A percentile compares a stretch with the other conserved stretches of the same genome.
Conservation (phyloP, 1,140 invertebrate species). For the Eumaeus atala region DNA sequence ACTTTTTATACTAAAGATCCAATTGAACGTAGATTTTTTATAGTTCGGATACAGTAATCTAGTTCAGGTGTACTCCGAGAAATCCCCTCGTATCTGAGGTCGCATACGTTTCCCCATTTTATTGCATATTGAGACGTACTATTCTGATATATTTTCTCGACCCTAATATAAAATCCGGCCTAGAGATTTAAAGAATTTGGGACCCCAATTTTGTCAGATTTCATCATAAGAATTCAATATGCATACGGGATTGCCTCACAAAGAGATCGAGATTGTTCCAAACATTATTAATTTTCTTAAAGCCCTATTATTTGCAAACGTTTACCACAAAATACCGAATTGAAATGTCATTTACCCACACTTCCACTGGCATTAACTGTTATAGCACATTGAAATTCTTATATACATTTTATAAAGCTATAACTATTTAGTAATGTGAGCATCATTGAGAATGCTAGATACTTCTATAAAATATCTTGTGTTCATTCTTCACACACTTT, state of each 20-base stretch:
- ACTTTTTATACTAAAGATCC: conserved; percentile 36
- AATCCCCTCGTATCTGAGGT: conserved; percentile 57
- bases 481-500: no score
- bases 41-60: conserved; percentile 60
- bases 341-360: not conserved
- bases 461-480: no score
- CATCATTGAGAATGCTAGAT: no score
- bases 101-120: conserved; percentile 61
- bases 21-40: conserved; percentile 58
- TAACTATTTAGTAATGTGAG: no score
- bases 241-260: conserved; percentile 12
- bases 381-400: no score
- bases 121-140: conserved; percentile 70
- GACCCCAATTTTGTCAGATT: conserved; percentile 27
- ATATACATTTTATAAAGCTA: no score
- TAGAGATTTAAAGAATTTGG: conserved; percentile 40
- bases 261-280: not conserved
- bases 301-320: no score
- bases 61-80: conserved; percentile 54
- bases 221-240: conserved; percentile 18
- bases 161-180: conserved; percentile 37
- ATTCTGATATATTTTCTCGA: conserved; percentile 52
- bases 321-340: no score
- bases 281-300: conserved; percentile 5
- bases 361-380: no score